Conservation (phyloP, 2,113 vertebrate genomes). For the Pluvianellus socialis region DNA sequence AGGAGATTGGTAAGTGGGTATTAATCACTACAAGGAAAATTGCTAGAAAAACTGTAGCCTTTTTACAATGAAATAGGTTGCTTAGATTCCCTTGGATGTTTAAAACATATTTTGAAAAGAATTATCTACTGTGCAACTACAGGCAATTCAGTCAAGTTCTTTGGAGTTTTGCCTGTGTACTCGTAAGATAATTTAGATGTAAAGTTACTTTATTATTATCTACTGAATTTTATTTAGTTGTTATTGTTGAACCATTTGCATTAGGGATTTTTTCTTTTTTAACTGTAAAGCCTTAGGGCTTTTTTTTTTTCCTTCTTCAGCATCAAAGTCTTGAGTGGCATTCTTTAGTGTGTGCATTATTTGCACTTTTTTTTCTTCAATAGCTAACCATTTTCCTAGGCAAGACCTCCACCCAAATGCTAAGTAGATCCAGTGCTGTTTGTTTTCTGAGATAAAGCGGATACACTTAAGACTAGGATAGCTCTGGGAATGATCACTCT, state of each 20-base stretch:
- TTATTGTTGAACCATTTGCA: neutral
- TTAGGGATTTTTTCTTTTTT: neutral
- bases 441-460: neutral
- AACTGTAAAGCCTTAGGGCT: neutral
- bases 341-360: neutral
- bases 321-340: neutral
- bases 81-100: neutral
- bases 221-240: neutral
- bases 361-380: neutral
- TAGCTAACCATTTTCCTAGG: neutral
- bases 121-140: neutral
- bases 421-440: neutral
- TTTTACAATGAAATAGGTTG: neutral
- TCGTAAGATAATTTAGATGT: neutral
- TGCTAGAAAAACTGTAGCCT: neutral
- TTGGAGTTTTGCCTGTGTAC: neutral
- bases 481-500: neutral
- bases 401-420: neutral
- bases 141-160: neutral
- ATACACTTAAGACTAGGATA: neutral
- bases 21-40: neutral
- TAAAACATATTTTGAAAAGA: neutral
- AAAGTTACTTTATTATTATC: neutral
- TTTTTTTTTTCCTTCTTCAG: neutral
- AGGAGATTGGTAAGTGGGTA: neutral